phyloP scores from a whole-genome alignment of 2,888 invertebrate genomes.

The Dione juno region DNA sequence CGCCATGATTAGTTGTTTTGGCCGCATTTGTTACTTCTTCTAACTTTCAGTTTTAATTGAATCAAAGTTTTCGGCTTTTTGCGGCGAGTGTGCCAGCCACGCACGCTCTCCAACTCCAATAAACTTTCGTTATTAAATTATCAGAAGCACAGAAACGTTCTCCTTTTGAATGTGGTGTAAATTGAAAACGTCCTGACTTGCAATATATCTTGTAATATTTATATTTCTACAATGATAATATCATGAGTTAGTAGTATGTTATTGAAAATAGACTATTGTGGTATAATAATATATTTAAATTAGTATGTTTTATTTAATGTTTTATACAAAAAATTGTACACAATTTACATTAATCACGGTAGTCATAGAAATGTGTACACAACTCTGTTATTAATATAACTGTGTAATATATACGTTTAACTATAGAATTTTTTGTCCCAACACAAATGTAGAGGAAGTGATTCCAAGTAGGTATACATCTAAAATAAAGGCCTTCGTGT shows the following conservation, averaged over 20 bases:
- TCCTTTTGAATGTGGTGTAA: slow-evolving; percentile 78
- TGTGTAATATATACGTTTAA: background rate
- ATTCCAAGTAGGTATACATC: no score
- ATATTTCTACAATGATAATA: background rate
- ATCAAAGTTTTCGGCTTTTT: slow-evolving; percentile 83
- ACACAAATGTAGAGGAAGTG: background rate
- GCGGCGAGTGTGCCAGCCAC: slow-evolving; percentile 80
- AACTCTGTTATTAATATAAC: background rate
- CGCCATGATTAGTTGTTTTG: slow-evolving; percentile 47
- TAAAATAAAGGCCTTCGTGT: no score
- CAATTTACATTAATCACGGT: background rate
- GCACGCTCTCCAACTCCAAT: slow-evolving; percentile 73
- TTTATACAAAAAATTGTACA: background rate
- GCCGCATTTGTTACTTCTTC: slow-evolving; percentile 71
- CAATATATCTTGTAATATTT: slow-evolving; percentile 55
- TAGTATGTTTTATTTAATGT: no score
- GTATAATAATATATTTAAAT: no score
- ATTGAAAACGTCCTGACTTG: slow-evolving; percentile 72
- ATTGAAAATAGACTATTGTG: background rate
- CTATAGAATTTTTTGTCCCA: background rate
- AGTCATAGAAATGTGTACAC: background rate
- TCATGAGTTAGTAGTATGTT: background rate
- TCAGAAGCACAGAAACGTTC: slow-evolving; percentile 81
- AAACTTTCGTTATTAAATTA: slow-evolving; percentile 84
- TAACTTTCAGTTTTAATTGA: slow-evolving; percentile 82